Percentiles rank a stretch among this genome's conserved stretches.
Conservation (phyloP, 2,888 invertebrate species). For the Phorcus lineatus region DNA sequence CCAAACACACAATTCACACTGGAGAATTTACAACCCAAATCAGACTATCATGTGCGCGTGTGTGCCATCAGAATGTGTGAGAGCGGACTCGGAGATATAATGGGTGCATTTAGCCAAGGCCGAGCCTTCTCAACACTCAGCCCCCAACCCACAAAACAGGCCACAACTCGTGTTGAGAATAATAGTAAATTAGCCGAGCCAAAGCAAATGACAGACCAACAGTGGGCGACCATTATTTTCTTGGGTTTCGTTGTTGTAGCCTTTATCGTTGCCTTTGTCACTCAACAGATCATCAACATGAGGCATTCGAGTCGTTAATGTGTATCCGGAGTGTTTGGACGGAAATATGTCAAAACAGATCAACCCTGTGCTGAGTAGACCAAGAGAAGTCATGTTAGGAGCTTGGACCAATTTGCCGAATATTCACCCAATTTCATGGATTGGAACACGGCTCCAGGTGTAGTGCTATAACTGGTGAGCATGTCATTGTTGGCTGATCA, state of each 20-base stretch:
- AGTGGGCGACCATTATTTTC: constrained; percentile 82
- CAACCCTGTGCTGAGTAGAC: no score
- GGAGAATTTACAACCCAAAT: constrained; percentile 83
- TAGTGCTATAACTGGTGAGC: neutral
- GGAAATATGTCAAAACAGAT: no score
- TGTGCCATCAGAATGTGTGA: constrained; percentile 83
- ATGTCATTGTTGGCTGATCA: no score
- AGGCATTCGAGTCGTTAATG: constrained; percentile 16
- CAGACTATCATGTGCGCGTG: constrained; percentile 86
- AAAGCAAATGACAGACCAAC: constrained; percentile 78
- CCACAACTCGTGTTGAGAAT: constrained; percentile 40
- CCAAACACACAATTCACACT: constrained; percentile 77
- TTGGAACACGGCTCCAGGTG: neutral
- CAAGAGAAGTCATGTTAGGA: no score
- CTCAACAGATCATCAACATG: constrained; percentile 75
- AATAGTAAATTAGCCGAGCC: constrained; percentile 52
- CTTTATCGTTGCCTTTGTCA: constrained; percentile 80
- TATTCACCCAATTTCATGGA: neutral
- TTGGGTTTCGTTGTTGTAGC: constrained; percentile 81
- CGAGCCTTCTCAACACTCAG: constrained; percentile 79
- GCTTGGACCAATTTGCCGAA: no score
- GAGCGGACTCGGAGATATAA: constrained; percentile 78
- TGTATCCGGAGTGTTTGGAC: neutral
- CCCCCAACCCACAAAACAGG: constrained; percentile 58
- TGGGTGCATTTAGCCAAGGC: constrained; percentile 84